A percentile compares a stretch with the other conserved stretches of the same genome.
Conservation (phyloP, 2,797 vertebrate genomes). For the Sitta carolinensis region DNA sequence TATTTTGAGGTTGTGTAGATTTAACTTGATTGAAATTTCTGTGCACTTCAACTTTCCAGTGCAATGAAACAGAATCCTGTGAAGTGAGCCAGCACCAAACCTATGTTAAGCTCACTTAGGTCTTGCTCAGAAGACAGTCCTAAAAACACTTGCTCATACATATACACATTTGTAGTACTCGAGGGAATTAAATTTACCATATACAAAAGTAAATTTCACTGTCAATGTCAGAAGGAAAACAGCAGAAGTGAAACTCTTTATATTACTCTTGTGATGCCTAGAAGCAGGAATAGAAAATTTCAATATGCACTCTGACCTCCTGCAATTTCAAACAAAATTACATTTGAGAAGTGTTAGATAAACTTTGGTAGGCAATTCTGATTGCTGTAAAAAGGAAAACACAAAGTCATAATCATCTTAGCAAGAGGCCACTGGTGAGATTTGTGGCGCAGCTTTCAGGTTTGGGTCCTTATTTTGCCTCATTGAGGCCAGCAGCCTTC, state of each 20-base stretch:
- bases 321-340: neutral
- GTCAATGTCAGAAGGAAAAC: neutral
- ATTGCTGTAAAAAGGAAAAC: neutral
- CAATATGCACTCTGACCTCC: neutral
- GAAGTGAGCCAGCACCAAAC: neutral
- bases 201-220: neutral
- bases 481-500: neutral
- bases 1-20: neutral
- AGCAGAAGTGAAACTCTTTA: neutral
- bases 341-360: neutral
- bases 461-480: neutral
- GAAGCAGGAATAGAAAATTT: neutral
- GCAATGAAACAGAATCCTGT: neutral
- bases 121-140: neutral
- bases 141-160: neutral
- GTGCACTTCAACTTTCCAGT: neutral
- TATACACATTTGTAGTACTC: neutral
- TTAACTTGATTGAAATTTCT: neutral
- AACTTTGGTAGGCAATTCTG: neutral
- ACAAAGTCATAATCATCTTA: neutral
- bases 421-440: neutral
- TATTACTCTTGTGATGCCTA: neutral
- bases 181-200: neutral
- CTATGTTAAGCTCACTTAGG: neutral
- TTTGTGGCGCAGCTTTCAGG: accelerated